Conservation (phyloP, 2,888 invertebrate genomes). For the Drosophila neotestacea region DNA sequence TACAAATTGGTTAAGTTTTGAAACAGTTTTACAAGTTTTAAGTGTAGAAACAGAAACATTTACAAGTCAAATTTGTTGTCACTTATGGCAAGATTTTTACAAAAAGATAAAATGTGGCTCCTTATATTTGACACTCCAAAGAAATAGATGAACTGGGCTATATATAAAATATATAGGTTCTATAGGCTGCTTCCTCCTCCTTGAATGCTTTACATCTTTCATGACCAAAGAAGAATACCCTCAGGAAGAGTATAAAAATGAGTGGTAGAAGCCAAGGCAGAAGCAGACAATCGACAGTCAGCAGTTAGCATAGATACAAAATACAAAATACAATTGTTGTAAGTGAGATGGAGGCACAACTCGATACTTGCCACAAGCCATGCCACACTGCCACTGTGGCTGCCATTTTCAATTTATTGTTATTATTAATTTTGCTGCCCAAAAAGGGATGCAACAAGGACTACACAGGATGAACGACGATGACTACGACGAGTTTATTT, state of each 20-base stretch:
- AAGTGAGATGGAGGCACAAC: slow-evolving; percentile 25
- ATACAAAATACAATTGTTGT: slow-evolving; percentile 27
- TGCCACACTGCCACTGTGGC: slow-evolving; percentile 49
- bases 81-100: too few species aligned
- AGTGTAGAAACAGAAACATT: too few species aligned
- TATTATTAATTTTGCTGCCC: slow-evolving; percentile 77
- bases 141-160: too few species aligned
- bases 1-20: too few species aligned
- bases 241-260: not conserved
- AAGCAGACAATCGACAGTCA: slow-evolving; percentile 29
- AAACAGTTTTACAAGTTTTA: too few species aligned
- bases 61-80: too few species aligned
- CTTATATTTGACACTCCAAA: too few species aligned
- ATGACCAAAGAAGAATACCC: not conserved
- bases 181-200: too few species aligned
- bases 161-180: too few species aligned
- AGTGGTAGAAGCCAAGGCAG: slow-evolving; percentile 7
- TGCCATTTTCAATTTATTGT: slow-evolving; percentile 81
- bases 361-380: slow-evolving; percentile 31
- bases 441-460: slow-evolving; percentile 71
- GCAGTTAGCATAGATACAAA: slow-evolving; percentile 37
- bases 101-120: too few species aligned
- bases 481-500: slow-evolving; percentile 70
- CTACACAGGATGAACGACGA: slow-evolving; percentile 22
- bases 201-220: too few species aligned